A percentile compares a stretch with the other conserved stretches of the same genome.
Evolutionary conservation across 1,140 invertebrate genomes (phyloP).

Genomic region (Micrasema minimum): DNA sequence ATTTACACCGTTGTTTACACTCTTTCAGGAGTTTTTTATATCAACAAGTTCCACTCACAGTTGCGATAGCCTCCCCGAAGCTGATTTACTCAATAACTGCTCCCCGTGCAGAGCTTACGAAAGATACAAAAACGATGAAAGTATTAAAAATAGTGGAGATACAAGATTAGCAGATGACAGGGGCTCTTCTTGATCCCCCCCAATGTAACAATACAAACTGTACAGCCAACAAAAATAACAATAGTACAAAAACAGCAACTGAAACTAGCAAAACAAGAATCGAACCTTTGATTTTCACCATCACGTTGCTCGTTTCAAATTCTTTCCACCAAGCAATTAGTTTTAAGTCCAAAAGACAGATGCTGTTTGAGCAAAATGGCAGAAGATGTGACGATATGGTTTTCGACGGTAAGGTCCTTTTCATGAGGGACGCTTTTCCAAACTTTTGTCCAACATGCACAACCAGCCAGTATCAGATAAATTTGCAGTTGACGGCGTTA

Average conservation of each 20-base stretch:
- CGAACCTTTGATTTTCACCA: not conserved
- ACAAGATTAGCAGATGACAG: not conserved
- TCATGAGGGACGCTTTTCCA: slow-evolving; percentile 79
- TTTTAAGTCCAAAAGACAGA: slow-evolving; percentile 48
- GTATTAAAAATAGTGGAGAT: slow-evolving; percentile 1
- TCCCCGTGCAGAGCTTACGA: slow-evolving; percentile 53
- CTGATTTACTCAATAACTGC: slow-evolving; percentile 64
- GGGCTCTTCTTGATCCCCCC: too few relatives aligned
- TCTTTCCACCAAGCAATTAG: slow-evolving; percentile 49
- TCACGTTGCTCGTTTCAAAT: slow-evolving; percentile 19
- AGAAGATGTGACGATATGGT: slow-evolving; percentile 57
- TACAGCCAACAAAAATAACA: slow-evolving; percentile 6
- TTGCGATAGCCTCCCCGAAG: slow-evolving; percentile 72
- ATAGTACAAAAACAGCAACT: not conserved
- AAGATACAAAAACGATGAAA: slow-evolving; percentile 23
- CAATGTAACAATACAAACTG: slow-evolving; percentile 6
- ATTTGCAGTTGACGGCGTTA: slow-evolving; percentile 81
- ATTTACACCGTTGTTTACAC: too few relatives aligned
- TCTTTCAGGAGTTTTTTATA: too few relatives aligned
- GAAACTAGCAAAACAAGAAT: slow-evolving; percentile 1
- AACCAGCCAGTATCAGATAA: slow-evolving; percentile 80
- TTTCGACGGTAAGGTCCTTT: slow-evolving; percentile 82
- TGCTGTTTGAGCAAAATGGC: slow-evolving; percentile 51
- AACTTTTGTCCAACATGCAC: slow-evolving; percentile 73
- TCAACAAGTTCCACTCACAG: slow-evolving; percentile 68